Evolutionary conservation across 2,888 invertebrate genomes (phyloP).

Genomic region (Euplexia lucipara): DNA sequence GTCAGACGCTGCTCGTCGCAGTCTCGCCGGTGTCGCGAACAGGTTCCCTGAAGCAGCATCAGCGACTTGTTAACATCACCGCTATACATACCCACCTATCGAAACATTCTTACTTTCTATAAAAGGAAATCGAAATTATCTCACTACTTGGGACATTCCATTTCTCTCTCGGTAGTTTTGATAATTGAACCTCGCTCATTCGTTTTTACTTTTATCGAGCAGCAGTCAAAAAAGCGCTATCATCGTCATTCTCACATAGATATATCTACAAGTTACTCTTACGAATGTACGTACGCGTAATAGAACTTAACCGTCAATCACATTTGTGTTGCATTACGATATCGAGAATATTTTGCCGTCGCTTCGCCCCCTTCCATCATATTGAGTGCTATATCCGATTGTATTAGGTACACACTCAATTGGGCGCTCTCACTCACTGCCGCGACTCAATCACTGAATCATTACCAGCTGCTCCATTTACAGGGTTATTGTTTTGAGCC

Average conservation of each 20-base stretch:
- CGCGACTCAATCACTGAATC: slow-evolving; percentile 74
- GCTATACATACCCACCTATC: slow-evolving; percentile 77
- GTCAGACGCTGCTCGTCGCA: slow-evolving; percentile 64
- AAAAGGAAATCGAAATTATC: slow-evolving; percentile 90
- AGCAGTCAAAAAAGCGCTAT: slow-evolving; percentile 67
- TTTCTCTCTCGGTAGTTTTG: slow-evolving; percentile 88
- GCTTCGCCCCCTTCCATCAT: slow-evolving; percentile 70
- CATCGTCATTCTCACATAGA: slow-evolving; percentile 76
- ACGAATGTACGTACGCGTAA: slow-evolving; percentile 42
- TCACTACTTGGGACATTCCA: slow-evolving; percentile 87
- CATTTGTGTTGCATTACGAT: slow-evolving; percentile 51
- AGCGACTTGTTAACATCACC: slow-evolving; percentile 76
- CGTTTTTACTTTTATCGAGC: slow-evolving; percentile 82
- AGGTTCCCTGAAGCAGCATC: slow-evolving; percentile 74
- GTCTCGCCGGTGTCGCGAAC: slow-evolving; percentile 62
- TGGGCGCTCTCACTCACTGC: slow-evolving; percentile 72
- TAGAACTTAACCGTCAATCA: slow-evolving; percentile 49
- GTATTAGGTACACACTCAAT: slow-evolving; percentile 79
- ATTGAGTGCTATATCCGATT: slow-evolving; percentile 79
- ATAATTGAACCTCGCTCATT: slow-evolving; percentile 80
- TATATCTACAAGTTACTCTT: slow-evolving; percentile 42
- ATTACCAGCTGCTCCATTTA: slow-evolving; percentile 81
- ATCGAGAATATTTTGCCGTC: slow-evolving; percentile 62
- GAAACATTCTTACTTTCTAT: slow-evolving; percentile 89
- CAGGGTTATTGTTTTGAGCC: slow-evolving; percentile 79